A percentile compares a stretch with the other conserved stretches of the same genome.
Conservation (phyloP, 2,113 vertebrate species). For the Lota lota region DNA sequence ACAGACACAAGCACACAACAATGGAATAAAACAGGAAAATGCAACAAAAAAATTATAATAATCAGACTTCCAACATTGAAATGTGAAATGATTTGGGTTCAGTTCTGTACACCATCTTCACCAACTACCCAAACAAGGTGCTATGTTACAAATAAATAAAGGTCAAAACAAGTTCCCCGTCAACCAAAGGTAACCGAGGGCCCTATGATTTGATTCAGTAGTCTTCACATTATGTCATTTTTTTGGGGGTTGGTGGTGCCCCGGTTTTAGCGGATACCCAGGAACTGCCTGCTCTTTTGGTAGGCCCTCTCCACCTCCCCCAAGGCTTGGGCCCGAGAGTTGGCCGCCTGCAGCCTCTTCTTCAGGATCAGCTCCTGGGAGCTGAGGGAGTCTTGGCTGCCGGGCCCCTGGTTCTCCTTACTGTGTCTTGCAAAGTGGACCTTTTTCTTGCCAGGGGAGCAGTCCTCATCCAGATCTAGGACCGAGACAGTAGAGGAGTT, state of each 20-base stretch:
- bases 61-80: too few relatives aligned
- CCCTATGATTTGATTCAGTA: slow-evolving; percentile 4
- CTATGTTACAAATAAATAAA: slow-evolving; percentile 28
- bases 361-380: slow-evolving; percentile 75
- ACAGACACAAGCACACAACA: too few relatives aligned
- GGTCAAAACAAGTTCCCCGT: slow-evolving; percentile 17
- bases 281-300: slow-evolving; percentile 82
- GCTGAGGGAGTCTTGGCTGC: slow-evolving; percentile 29
- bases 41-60: too few relatives aligned
- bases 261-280: slow-evolving; percentile 80
- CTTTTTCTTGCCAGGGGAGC: slow-evolving; percentile 80
- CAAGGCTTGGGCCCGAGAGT: slow-evolving; percentile 76
- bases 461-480: slow-evolving; percentile 65
- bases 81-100: too few relatives aligned
- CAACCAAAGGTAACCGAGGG: not conserved
- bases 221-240: slow-evolving; percentile 7
- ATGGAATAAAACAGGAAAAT: too few relatives aligned
- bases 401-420: slow-evolving; percentile 76
- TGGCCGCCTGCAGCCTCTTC: slow-evolving; percentile 78
- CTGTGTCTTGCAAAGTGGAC: slow-evolving; percentile 80
- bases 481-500: slow-evolving; percentile 37
- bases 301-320: slow-evolving; percentile 78
- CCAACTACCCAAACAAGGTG: not conserved
- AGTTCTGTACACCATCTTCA: not conserved
- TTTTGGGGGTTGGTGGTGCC: too few relatives aligned